Percentiles rank a stretch among this genome's conserved stretches.
Evolutionary conservation across 2,797 vertebrate species (phyloP).

Genomic region (Falco berigora): DNA sequence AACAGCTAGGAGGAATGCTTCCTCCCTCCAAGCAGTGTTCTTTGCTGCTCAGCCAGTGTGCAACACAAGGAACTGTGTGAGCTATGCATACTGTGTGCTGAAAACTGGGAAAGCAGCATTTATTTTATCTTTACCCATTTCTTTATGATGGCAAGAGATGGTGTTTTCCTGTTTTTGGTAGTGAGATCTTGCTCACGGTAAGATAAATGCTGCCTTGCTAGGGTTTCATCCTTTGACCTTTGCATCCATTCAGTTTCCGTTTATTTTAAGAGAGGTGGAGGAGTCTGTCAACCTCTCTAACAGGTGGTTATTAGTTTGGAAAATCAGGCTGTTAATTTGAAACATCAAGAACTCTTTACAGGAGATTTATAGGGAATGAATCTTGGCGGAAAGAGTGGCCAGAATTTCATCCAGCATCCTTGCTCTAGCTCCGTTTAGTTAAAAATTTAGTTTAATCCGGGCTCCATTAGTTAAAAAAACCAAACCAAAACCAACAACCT

Average conservation of each 20-base stretch:
- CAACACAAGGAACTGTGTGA: neutral
- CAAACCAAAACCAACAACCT: neutral
- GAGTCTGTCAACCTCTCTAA: neutral
- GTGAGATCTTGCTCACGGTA: neutral
- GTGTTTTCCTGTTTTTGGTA: neutral
- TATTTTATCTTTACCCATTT: neutral
- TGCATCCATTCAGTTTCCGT: neutral
- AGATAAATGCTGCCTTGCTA: neutral
- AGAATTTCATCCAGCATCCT: neutral
- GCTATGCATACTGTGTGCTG: fast-evolving
- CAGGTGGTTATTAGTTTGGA: neutral
- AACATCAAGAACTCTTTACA: neutral
- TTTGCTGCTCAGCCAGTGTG: neutral
- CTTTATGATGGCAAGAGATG: neutral
- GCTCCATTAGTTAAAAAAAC: neutral
- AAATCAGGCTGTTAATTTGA: neutral
- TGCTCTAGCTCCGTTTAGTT: neutral
- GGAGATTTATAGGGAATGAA: neutral
- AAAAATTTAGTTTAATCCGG: neutral
- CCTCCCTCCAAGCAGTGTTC: neutral
- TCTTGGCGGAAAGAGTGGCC: neutral
- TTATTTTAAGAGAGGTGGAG: neutral
- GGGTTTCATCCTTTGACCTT: neutral
- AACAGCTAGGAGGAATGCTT: neutral
- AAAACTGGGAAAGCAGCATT: neutral